Evolutionary conservation across 1,140 invertebrate genomes (phyloP), one percentile per base, ranked within the genome.

Genomic region (Antheraea mylitta): DNA sequence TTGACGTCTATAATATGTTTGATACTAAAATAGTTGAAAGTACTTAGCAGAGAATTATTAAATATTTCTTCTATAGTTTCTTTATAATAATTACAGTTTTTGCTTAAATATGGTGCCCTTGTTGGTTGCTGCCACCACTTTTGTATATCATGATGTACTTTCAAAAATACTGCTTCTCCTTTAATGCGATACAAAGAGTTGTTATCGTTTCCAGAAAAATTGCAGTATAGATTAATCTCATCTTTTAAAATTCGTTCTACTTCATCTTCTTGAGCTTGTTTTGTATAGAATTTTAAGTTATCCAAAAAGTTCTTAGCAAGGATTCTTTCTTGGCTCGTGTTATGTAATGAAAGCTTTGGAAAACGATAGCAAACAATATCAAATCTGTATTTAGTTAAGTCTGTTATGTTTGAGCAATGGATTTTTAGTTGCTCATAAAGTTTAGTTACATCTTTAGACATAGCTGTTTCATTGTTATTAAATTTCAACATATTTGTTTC

Each of bases 91-190:
- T 19, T 36, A 19, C 7, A 18, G 22, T 13, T 45, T 67, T 48
- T 64, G 8, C 38, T 67, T 19, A 71, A 30, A 71, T 71, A 71
- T 10, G 10, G 19, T 30, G 18, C 59, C 5, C 45, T 53, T 9
- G 45, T 9, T 0, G 13, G 36, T 45, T 22, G 22, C 66, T 66
- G 64, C 65, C 65, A 71, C 70, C 70, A 71, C 58, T 71, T 71
- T 45, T 71, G 70, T n/a, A 67, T 53, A 58, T 58, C 58, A 19
- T 71, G 18, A 38, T 71, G 70, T 48, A 66, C 60, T 18, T 64
- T 66, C 19, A 67, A 38, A 64, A 58, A 67, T 11, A 71, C 42
- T 9, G 65, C 19, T 16, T 67, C 61, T 3, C 48, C 18, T 18
- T 66, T 48, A 0, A 70, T 66, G 16, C 42, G 38, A 58, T 48